Evolutionary conservation across 2,888 invertebrate species (phyloP), one percentile per base, ranked within the genome.

Genomic region (Hyppa rectilinea): DNA sequence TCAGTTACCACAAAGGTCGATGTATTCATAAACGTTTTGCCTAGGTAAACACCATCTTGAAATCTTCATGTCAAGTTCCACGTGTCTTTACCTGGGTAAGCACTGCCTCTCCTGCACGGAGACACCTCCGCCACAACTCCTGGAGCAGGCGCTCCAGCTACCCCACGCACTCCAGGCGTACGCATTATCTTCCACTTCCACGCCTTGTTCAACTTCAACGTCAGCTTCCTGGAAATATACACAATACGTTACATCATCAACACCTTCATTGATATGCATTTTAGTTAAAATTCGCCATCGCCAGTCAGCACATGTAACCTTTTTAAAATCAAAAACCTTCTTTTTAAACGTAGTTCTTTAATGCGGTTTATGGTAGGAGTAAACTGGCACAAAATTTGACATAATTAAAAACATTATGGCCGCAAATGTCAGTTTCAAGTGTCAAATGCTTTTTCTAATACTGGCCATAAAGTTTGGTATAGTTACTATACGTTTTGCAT

Each of bases 61-160:
- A 9, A 29, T 12, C 17, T 36, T 2, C 7, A 23, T 10, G 45
- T 29, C 36, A 36, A 20, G 17, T 34, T 49, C 17, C 12, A 59
- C 34, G 5, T 36, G 4, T 53, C 17, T 53, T 75, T 85, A 92
- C 94, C 95, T 95, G 71, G 95, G 93, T 61, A 97, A 92, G 83
- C 98, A 98, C 78, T 97, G 96, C 64, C 98, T 94, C 43, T 97
- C 96, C 86, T 97, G 97, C 49, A 97, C 96, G 29, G 97, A 97
- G 50, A 98, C 96, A 20, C 98, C 98, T 12, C 97, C 97, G 0
- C 97, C 97, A 88, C 98, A 98, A n/a, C 96, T 96, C 87, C 97
- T 96, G 17, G 97, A 97, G 87, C 98, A 98, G 12, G 97, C 94
- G 77, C 97, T 97, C 98, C 98, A 98, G 50, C 96, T 94, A 78